phyloP scores from a whole-genome alignment of 2,888 invertebrate genomes.

The Pyralis farinalis region DNA sequence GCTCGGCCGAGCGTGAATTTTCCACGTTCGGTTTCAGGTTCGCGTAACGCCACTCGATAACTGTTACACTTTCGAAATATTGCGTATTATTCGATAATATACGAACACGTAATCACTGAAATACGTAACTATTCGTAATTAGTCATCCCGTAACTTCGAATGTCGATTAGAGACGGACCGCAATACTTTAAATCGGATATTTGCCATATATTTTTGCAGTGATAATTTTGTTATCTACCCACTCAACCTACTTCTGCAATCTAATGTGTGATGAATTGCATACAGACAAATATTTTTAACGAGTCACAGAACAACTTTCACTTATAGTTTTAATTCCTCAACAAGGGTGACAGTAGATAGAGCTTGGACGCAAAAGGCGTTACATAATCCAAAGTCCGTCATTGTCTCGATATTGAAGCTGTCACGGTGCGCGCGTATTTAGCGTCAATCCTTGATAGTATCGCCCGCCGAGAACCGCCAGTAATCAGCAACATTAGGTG shows the following conservation, averaged over 20 bases:
- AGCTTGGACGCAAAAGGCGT: slow-evolving; percentile 59
- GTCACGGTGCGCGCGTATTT: slow-evolving; percentile 74
- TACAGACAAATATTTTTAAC: slow-evolving; percentile 17
- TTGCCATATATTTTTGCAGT: not conserved
- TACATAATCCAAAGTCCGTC: slow-evolving; percentile 65
- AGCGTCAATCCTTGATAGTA: slow-evolving; percentile 77
- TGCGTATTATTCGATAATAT: slow-evolving; percentile 73
- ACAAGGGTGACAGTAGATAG: slow-evolving; percentile 46
- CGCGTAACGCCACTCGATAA: slow-evolving; percentile 68
- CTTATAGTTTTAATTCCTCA: slow-evolving; percentile 32
- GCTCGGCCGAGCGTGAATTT: slow-evolving; percentile 73
- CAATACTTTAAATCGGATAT: not conserved
- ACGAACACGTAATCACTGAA: slow-evolving; percentile 55
- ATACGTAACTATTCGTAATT: slow-evolving; percentile 32
- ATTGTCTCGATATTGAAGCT: slow-evolving; percentile 75
- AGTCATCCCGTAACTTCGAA: slow-evolving; percentile 15
- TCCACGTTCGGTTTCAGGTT: slow-evolving; percentile 76
- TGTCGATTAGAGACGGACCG: not conserved
- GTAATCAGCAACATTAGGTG: slow-evolving; percentile 62
- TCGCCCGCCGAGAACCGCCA: slow-evolving; percentile 45
- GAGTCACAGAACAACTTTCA: slow-evolving; percentile 39
- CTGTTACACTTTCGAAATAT: slow-evolving; percentile 72
- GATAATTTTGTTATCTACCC: slow-evolving; percentile 3
- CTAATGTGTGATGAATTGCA: slow-evolving; percentile 10
- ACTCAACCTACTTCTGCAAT: slow-evolving; percentile 8